Evolutionary conservation across 2,888 invertebrate species (phyloP).

Genomic region (Eudasyphora cyanicolor): DNA sequence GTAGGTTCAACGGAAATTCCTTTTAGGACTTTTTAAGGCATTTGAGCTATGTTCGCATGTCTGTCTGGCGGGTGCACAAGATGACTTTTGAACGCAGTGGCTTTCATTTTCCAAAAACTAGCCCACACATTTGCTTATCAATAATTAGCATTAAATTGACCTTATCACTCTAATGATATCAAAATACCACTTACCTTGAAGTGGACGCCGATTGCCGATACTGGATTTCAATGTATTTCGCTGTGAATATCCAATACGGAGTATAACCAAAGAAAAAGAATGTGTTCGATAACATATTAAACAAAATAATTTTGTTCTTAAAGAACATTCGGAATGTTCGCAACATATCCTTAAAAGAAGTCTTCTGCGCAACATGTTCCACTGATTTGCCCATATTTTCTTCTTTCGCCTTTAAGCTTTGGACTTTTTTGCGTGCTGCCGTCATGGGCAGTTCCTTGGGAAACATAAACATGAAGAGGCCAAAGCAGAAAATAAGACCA

Average conservation of each 20-base stretch:
- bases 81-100: no score
- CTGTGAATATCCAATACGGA: constrained; percentile 90
- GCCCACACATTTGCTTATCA: not conserved
- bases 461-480: constrained; percentile 83
- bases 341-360: constrained; percentile 82
- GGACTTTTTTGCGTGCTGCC: constrained; percentile 80
- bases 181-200: constrained; percentile 80
- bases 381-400: constrained; percentile 46
- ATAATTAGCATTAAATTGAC: not conserved
- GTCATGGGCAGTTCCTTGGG: constrained; percentile 86
- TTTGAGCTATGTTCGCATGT: no score
- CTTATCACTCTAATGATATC: not conserved
- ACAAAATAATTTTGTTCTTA: constrained; percentile 84
- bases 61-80: no score
- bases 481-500: constrained; percentile 81
- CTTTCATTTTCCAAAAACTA: not conserved
- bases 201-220: constrained; percentile 87
- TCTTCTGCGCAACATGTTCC: constrained; percentile 27
- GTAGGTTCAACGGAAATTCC: no score
- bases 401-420: constrained; percentile 65
- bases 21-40: no score
- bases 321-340: constrained; percentile 83
- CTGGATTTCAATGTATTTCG: constrained; percentile 91
- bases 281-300: constrained; percentile 86
- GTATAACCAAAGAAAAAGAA: constrained; percentile 86